Conservation (phyloP, 2,113 vertebrate species). For the Melanostigma gelatinosum region DNA sequence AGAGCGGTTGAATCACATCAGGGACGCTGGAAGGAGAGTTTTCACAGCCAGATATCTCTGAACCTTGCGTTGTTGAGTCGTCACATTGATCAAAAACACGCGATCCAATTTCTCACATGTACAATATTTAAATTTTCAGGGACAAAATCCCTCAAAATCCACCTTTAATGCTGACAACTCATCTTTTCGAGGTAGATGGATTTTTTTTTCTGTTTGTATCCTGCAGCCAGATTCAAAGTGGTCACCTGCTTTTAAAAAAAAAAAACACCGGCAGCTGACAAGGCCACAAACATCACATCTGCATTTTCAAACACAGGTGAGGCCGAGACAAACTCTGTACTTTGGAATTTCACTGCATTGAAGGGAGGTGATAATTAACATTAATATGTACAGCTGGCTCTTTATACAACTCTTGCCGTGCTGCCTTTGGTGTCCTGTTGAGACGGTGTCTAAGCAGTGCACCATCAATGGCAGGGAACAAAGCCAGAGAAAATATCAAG, state of each 20-base stretch:
- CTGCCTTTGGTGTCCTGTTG: conserved; percentile 74
- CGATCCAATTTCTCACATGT: background rate
- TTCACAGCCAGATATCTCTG: conserved; percentile 30
- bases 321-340: conserved; percentile 48
- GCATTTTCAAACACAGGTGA: conserved; percentile 52
- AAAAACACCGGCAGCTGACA: conserved; percentile 41
- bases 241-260: conserved; percentile 30
- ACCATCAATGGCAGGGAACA: conserved; percentile 72
- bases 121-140: conserved; percentile 17
- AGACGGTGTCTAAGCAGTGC: conserved; percentile 63
- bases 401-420: conserved; percentile 64
- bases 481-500: conserved; percentile 74
- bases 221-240: conserved; percentile 28
- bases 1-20: conserved; percentile 25
- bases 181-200: background rate
- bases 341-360: conserved; percentile 59
- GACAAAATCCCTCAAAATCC: background rate
- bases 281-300: conserved; percentile 49
- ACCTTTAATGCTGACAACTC: conserved; percentile 1
- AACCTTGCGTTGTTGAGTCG: conserved; percentile 9
- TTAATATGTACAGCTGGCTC: conserved; percentile 72
- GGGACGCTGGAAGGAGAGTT: conserved; percentile 10
- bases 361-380: conserved; percentile 71
- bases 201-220: background rate
- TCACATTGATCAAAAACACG: background rate